Base-by-base conservation (phyloP, 2,113 vertebrate genomes). In the Nothobranchius furzeri region DNA sequence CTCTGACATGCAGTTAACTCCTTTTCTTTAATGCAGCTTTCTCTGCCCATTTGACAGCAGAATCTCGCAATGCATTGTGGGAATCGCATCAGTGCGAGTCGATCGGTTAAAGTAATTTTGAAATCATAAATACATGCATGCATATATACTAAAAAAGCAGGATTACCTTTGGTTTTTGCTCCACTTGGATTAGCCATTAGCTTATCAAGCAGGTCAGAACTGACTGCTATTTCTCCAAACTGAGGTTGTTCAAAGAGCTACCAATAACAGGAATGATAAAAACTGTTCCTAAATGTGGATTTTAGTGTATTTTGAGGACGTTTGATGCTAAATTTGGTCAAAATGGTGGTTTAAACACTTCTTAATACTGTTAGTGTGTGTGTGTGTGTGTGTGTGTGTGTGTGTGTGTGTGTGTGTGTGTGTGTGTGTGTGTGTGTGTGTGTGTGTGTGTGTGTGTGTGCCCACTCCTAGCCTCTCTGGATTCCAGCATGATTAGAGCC, bases 361-460 rank as follows among this genome's bases (percentile, higher is more conserved):
- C 42, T 60, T 75, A 88, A 87, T 64, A 86, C 79, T 82, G 88
- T 85, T 60, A 61, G 51, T 40, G 62, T 68, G 81, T 66, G 77
- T 30, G 75, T 73, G 17, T 35, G 17, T 40, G 49, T 24, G 73
- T 73, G n/a, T 35, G 17, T 40, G 49, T 30, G 75, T 73, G 17
- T 35, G 17, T 40, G 49, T 30, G 30, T 30, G 30, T 30, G 30
- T 30, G 30, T 30, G 30, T 30, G 30, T 30, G 30, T 30, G 30
- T 3, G 30, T 30, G 30, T 3, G 30, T 20, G 4, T 30, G 30
- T 30, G 75, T 73, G 17, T 35, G 17, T 40, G 49, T 68, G 4
- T 30, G 30, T 30, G 75, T 73, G 17, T 35, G 17, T 40, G 49
- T 30, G 30, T 30, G 75, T 73, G 17, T 35, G 17, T 40, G 49